Percentiles rank a stretch among this genome's conserved stretches.
These are phyloP conservation scores for Anhinga anhinga DNA, from an alignment of 2,113 vertebrate species.

Conservation along the genomic window DNA sequence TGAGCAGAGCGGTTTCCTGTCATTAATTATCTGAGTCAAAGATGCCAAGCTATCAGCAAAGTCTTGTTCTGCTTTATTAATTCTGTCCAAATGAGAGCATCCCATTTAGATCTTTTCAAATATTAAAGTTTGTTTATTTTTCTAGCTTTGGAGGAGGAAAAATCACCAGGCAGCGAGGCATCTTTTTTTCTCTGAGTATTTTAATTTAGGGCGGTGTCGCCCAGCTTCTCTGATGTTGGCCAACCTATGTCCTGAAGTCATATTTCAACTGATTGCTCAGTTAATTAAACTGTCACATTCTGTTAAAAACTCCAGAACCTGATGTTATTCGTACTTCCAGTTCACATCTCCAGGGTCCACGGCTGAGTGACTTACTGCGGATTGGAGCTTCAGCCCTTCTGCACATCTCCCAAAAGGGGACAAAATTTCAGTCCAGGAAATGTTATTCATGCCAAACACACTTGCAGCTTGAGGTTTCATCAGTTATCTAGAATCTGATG, in stretches of 20 bases:
- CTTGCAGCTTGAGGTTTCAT: not conserved
- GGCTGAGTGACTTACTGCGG: not conserved
- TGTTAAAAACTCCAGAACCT: not conserved
- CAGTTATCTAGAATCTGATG: not conserved
- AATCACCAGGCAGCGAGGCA: not conserved
- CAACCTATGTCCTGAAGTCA: constrained; percentile 21
- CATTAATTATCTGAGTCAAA: not conserved
- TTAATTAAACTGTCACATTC: not conserved
- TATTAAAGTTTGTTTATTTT: not conserved
- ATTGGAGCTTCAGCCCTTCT: not conserved
- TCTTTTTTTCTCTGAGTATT: not conserved
- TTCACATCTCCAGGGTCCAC: not conserved
- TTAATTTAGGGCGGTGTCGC: not conserved
- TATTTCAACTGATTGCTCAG: not conserved
- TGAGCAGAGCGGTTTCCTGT: not conserved
- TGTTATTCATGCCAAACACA: not conserved
- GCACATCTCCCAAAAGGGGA: not conserved
- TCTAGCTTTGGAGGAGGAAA: not conserved
- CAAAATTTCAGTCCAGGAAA: not conserved
- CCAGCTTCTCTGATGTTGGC: not conserved
- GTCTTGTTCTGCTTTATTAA: not conserved
- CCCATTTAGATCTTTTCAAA: not conserved
- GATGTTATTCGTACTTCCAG: not conserved
- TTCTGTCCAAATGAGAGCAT: not conserved
- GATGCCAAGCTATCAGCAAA: not conserved